These are phyloP conservation scores for Caenorhabditis angaria DNA, from an alignment of 2,888 invertebrate genomes.

Conservation along the genomic window DNA sequence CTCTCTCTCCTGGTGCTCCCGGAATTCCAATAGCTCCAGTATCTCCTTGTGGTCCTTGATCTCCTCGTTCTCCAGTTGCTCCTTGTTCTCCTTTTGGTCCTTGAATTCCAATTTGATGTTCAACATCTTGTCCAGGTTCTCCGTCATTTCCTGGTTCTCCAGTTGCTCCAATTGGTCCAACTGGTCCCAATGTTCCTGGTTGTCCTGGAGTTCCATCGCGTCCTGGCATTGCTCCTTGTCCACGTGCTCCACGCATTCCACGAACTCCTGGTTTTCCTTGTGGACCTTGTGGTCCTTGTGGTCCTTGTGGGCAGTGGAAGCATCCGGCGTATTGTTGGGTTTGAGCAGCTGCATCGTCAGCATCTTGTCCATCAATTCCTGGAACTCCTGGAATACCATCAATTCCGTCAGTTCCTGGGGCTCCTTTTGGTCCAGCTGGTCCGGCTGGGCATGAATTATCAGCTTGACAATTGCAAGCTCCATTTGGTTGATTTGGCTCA, in stretches of 20 bases:
- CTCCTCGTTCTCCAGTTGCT: constrained; percentile 50
- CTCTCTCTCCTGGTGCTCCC: constrained; percentile 64
- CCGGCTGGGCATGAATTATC: constrained; percentile 61
- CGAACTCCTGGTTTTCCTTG: constrained; percentile 57
- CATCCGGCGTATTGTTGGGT: constrained; percentile 64
- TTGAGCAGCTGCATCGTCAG: constrained; percentile 61
- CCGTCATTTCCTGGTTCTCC: constrained; percentile 62
- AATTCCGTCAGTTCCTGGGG: constrained; percentile 55
- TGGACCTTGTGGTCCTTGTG: constrained; percentile 53
- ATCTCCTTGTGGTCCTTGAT: constrained; percentile 54
- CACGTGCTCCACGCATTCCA: constrained; percentile 68
- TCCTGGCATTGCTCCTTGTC: constrained; percentile 66
- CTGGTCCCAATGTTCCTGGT: constrained; percentile 55
- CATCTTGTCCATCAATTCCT: constrained; percentile 59
- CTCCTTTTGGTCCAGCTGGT: constrained; percentile 61
- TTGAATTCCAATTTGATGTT: constrained; percentile 62
- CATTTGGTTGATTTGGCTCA: constrained; percentile 37
- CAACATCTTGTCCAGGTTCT: constrained; percentile 62
- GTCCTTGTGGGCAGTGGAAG: constrained; percentile 64
- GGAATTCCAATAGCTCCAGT: constrained; percentile 51
- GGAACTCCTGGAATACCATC: constrained; percentile 61
- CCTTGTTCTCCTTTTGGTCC: constrained; percentile 59
- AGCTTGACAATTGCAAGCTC: constrained; percentile 55
- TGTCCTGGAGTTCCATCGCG: constrained; percentile 64
- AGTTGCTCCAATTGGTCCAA: constrained; percentile 56